Evolutionary conservation across 2,797 vertebrate species (phyloP), one percentile per base, ranked within the genome.

Genomic region (Apogon hyalosoma): DNA sequence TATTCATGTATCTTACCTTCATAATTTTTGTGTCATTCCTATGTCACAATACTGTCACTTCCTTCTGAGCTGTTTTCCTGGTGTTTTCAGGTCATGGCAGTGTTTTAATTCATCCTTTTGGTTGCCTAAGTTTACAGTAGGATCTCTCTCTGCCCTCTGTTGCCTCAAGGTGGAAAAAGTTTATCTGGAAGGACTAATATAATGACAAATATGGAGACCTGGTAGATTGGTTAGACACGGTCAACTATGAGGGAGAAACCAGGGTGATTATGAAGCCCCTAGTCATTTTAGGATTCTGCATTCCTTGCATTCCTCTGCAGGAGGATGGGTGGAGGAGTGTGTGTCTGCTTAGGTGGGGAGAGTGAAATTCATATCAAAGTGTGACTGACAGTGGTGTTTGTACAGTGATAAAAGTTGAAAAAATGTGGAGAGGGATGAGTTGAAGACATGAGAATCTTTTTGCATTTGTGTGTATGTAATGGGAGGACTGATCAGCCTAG

Each of bases 271-370:
- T 68, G 62, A 81, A 61, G 50, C 52, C 74, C 58, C 38, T 58
- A 42, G 57, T 84, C 40, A 43, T 79, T 77, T 75, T 36, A 63
- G 56, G 65, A 72, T 77, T 66, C 48, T 15, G 77, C 87, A 91
- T 93, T 89, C 90, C 73, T 85, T 38, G 19, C 80, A 92, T 93
- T 89, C 89, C 63, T 65, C 28, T 13, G 50, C 42, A 50, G 66
- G 69, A 73, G 76, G 65, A 72, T 79, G 73, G 77, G 84, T 75
- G 84, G 77, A 80, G 75, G 72, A 83, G 69, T 42, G 21, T 63
- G 42, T 77, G 59, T 71, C 45, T 43, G 19, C 31, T 40, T 56
- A 39, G 41, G 48, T 48, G 13, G 36, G 38, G 58, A 42, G 38
- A 49, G 36, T 53, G 53, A 70, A 62, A 66, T 47, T 73, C 36